A percentile compares a stretch with the other conserved stretches of the same genome.
phyloP scores from a whole-genome alignment of 2,113 vertebrate genomes.

The Abramis brama region DNA sequence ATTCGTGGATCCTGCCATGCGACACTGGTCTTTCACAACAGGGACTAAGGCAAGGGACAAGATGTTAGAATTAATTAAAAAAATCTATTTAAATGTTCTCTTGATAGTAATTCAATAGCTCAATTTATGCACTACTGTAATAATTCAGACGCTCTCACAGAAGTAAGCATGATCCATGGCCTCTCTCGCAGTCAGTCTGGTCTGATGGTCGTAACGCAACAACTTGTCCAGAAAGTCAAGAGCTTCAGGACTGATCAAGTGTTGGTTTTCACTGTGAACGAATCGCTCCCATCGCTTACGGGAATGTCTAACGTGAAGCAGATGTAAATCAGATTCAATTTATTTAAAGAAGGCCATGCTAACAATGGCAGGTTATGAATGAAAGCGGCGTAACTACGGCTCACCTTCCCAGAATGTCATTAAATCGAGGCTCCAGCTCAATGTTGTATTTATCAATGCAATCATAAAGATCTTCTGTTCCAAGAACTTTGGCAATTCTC shows the following conservation, averaged over 20 bases:
- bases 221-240: slow-evolving; percentile 21
- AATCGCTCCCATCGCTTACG: slow-evolving; percentile 15
- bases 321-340: neutral
- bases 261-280: slow-evolving; percentile 18
- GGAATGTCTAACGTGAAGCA: neutral
- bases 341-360: neutral
- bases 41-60: slow-evolving; percentile 59
- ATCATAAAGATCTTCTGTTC: slow-evolving; percentile 82
- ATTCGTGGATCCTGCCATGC: slow-evolving; percentile 65
- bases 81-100: neutral
- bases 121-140: neutral
- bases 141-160: neutral
- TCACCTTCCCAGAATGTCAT: slow-evolving; percentile 81
- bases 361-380: neutral
- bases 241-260: slow-evolving; percentile 13
- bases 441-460: slow-evolving; percentile 85
- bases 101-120: neutral
- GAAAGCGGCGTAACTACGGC: neutral
- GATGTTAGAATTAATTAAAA: neutral
- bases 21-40: slow-evolving; percentile 75
- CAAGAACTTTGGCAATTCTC: slow-evolving; percentile 82
- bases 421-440: slow-evolving; percentile 81
- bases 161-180: slow-evolving; percentile 3
- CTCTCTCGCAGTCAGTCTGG: slow-evolving; percentile 10
- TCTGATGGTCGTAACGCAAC: slow-evolving; percentile 21